phyloP scores from a whole-genome alignment of 1,140 invertebrate species.

The Cherax destructor region DNA sequence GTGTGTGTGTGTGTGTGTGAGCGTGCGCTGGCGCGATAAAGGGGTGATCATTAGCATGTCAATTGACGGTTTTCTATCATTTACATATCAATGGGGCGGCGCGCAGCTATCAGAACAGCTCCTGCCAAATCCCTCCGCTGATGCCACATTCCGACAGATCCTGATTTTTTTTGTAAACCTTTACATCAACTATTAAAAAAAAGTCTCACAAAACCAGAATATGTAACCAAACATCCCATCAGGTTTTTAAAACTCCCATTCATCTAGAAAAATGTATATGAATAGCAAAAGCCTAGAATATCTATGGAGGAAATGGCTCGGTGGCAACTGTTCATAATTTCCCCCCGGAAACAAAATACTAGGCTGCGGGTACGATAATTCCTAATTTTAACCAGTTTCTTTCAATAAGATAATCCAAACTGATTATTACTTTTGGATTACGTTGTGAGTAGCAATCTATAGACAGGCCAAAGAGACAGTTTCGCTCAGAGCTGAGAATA shows the following conservation, averaged over 20 bases:
- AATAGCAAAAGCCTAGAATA: neutral
- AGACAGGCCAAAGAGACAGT: neutral
- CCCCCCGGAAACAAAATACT: neutral
- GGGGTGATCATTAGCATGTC: constrained; percentile 68
- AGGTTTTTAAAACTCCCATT: neutral
- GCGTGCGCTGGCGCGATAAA: constrained; percentile 57
- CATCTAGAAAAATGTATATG: neutral
- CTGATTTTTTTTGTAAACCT: neutral
- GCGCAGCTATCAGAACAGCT: constrained; percentile 66
- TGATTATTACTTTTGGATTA: neutral
- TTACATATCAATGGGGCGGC: constrained; percentile 67
- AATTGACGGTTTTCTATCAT: constrained; percentile 68
- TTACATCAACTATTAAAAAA: neutral
- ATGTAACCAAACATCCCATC: neutral
- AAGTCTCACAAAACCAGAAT: neutral
- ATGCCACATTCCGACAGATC: constrained; percentile 26
- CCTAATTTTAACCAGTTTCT: neutral
- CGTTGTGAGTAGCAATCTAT: neutral
- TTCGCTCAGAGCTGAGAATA: too few relatives aligned
- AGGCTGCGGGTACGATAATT: neutral
- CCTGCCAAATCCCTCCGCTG: constrained; percentile 53
- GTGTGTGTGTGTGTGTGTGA: constrained; percentile 44
- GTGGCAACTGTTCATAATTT: neutral
- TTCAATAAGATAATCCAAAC: neutral
- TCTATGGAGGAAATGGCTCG: neutral